Percentiles rank a stretch among this genome's conserved stretches.
Evolutionary conservation across 2,113 vertebrate genomes (phyloP).

Genomic region (Limanda limanda): DNA sequence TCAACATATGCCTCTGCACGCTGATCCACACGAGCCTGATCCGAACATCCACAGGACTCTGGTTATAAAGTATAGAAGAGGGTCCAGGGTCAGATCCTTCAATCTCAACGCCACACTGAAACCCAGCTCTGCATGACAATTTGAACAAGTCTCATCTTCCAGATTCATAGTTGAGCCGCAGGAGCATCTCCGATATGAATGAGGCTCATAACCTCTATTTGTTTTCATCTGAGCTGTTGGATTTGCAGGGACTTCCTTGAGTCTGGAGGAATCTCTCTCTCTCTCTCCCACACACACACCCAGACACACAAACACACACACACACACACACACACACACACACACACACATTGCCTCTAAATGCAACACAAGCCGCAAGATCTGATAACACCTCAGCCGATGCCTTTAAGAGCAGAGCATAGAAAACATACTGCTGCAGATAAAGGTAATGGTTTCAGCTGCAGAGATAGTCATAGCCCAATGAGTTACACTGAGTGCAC

Average conservation of each 20-base stretch:
- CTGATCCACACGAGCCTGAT: neutral
- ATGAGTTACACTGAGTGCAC: conserved; percentile 18
- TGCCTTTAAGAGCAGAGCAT: neutral
- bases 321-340: neutral
- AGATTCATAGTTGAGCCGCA: conserved; percentile 1
- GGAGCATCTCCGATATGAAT: neutral
- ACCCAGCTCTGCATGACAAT: neutral
- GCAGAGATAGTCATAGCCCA: conserved; percentile 31
- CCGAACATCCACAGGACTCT: no score
- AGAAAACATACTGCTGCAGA: conserved; percentile 54
- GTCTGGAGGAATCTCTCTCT: conserved; percentile 12
- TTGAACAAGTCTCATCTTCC: neutral
- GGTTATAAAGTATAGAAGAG: no score
- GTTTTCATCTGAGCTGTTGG: neutral
- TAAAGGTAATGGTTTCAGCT: conserved; percentile 56
- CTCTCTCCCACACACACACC: conserved; percentile 14
- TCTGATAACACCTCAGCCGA: conserved; percentile 3
- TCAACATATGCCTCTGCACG: neutral
- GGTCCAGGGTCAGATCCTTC: neutral
- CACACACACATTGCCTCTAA: neutral
- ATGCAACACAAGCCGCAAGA: conserved; percentile 10
- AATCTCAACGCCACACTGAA: no score
- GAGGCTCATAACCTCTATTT: neutral
- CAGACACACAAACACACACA: neutral
- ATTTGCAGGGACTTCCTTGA: conserved; percentile 12